Evolutionary conservation across 1,140 invertebrate species (phyloP), one percentile per base, ranked within the genome.

Genomic region (Caerostris darwini): DNA sequence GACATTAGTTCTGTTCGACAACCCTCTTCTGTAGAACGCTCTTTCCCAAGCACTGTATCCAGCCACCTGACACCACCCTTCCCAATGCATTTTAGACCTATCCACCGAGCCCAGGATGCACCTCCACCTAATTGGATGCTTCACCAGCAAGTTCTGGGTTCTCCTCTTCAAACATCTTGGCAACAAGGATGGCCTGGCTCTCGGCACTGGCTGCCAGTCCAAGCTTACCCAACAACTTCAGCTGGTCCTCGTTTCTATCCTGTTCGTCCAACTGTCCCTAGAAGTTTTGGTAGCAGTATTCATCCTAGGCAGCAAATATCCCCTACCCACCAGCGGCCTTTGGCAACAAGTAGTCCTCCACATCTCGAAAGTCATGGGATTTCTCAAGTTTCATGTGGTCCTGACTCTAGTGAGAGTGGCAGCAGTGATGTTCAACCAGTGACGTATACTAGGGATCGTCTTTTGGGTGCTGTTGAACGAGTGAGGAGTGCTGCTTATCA

Each of bases 1-100:
- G 98, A 98, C 96, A 96, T 98, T 94, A 98, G 98, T 96, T 98
- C 98, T 10, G 98, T 98, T n/a, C 96, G 97, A 12, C 97, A 98
- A 95, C 97, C 97, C 34, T 98, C 98, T 95, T 98, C 98, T 86
- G 97, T 97, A 2, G 98, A 98, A 95, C 97, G 97, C 59, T 98
- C 98, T 0, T 97, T 97, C 95, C 97, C 97, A 59, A 95, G 95
- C 59, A 96, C 96, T 5, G 86, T 89, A 6, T 94, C 95, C 94
- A 95, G 90, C 97, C 97, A 69, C 97, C 97, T 4, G 61, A 86
- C 93, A 8, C 93, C 93, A 50, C 93, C 93, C 5, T 94, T 94
- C 81, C 87, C 93, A 57, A 94, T 94, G 93, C 93, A 94, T 59
- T 94, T 94, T 77, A 58, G 93, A 56, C 93, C 93, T 34, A 94